Evolutionary conservation across 2,888 invertebrate species (phyloP).

Genomic region (Himalopsyche kuldschensis): DNA sequence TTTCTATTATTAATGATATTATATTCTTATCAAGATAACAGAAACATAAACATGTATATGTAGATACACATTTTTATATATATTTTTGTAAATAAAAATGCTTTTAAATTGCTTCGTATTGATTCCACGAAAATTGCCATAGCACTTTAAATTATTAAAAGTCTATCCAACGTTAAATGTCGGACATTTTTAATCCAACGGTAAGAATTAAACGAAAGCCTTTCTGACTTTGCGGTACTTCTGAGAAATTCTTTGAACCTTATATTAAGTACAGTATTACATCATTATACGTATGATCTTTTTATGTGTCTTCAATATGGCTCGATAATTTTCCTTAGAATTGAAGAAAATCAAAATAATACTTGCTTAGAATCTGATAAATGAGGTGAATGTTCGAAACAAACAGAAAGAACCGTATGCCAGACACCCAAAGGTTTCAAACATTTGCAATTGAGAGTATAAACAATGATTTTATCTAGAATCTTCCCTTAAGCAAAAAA

Average conservation of each 20-base stretch:
- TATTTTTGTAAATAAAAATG: neutral
- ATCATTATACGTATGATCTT: neutral
- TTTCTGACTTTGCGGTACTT: neutral
- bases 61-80: neutral
- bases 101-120: conserved; percentile 3
- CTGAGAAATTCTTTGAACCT: neutral
- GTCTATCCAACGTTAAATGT: neutral
- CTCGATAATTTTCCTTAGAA: neutral
- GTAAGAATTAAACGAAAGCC: neutral
- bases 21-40: neutral
- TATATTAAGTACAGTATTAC: neutral
- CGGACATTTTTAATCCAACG: neutral
- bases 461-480: too few relatives aligned
- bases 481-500: too few relatives aligned
- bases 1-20: neutral
- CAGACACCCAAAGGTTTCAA: too few relatives aligned
- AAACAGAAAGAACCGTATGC: too few relatives aligned
- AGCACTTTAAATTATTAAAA: conserved; percentile 14
- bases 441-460: too few relatives aligned
- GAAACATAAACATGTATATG: neutral
- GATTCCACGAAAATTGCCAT: conserved; percentile 4
- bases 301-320: neutral
- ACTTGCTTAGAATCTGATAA: too few relatives aligned
- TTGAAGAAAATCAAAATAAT: too few relatives aligned
- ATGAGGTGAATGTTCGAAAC: too few relatives aligned